These are phyloP conservation scores for Acronicta alni DNA, from an alignment of 2,888 invertebrate species.

Conservation along the genomic window DNA sequence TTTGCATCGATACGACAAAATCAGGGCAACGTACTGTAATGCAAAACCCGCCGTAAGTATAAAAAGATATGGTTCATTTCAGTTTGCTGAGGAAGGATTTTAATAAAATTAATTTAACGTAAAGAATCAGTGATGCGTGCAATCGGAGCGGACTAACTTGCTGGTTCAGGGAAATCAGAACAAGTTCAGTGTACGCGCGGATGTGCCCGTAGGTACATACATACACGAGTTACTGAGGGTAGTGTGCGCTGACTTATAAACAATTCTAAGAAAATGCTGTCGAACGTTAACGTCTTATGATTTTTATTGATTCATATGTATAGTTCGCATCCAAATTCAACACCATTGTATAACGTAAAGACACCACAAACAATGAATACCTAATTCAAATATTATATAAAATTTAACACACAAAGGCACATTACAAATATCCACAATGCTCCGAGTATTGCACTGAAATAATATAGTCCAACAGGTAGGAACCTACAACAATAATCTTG, in stretches of 20 bases:
- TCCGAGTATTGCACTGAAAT: too few species aligned
- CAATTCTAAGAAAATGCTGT: not conserved
- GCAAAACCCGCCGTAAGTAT: constrained; percentile 23
- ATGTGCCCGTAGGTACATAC: not conserved
- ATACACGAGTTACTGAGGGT: not conserved
- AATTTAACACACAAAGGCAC: too few species aligned
- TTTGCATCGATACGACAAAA: constrained; percentile 55
- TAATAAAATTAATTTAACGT: constrained; percentile 75
- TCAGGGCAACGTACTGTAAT: not conserved
- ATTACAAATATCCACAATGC: too few species aligned
- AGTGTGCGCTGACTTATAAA: not conserved
- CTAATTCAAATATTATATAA: too few species aligned
- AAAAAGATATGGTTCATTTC: constrained; percentile 48
- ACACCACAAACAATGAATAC: too few species aligned
- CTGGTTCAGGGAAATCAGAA: constrained; percentile 50
- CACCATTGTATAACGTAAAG: too few species aligned
- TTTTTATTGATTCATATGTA: too few species aligned
- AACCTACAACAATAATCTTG: too few species aligned
- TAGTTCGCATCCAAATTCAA: too few species aligned
- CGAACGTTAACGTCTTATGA: not conserved
- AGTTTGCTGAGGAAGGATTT: constrained; percentile 41
- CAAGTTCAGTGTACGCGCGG: constrained; percentile 5
- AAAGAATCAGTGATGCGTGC: constrained; percentile 66
- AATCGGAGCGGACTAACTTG: constrained; percentile 54
- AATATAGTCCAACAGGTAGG: too few species aligned